A percentile compares a stretch with the other conserved stretches of the same genome.
These are phyloP conservation scores for Rhea pennata DNA, from an alignment of 2,113 vertebrate genomes.

Conservation along the genomic window DNA sequence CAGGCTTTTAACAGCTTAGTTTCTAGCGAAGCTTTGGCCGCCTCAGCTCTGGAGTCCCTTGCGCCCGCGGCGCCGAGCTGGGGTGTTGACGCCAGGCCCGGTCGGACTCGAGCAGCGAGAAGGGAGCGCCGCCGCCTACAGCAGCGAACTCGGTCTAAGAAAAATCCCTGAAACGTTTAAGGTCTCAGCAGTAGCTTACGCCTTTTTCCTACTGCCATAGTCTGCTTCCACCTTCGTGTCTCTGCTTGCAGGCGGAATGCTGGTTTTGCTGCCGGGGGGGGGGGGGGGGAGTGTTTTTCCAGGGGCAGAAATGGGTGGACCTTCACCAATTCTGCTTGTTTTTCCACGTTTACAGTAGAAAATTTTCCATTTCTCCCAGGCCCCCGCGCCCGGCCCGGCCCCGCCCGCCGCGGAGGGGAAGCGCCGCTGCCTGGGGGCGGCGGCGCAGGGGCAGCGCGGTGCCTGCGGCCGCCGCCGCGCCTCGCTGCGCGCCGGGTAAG, in stretches of 20 bases:
- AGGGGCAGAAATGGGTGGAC: not conserved
- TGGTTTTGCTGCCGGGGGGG: not conserved
- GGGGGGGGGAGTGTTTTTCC: not conserved
- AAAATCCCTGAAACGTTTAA: not conserved
- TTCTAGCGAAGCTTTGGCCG: not conserved
- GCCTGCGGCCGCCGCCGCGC: not conserved
- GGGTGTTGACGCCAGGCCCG: not conserved
- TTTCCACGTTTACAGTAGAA: too few species aligned
- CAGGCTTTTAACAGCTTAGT: not conserved
- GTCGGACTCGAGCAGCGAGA: too few species aligned
- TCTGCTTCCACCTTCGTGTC: not conserved
- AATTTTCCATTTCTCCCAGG: too few species aligned
- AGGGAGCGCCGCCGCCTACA: too few species aligned
- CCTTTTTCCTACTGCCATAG: not conserved
- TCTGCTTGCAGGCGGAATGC: not conserved
- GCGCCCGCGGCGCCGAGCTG: not conserved
- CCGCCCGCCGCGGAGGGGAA: not conserved
- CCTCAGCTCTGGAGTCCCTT: not conserved
- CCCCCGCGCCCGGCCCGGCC: too few species aligned
- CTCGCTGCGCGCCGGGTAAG: not conserved
- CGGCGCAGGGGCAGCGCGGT: not conserved
- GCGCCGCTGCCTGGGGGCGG: not conserved
- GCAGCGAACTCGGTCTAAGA: too few species aligned
- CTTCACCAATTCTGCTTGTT: not conserved
- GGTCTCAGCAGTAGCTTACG: rapidly evolving